Base-by-base conservation (phyloP, 2,797 vertebrate species). In the Chanos chanos region DNA sequence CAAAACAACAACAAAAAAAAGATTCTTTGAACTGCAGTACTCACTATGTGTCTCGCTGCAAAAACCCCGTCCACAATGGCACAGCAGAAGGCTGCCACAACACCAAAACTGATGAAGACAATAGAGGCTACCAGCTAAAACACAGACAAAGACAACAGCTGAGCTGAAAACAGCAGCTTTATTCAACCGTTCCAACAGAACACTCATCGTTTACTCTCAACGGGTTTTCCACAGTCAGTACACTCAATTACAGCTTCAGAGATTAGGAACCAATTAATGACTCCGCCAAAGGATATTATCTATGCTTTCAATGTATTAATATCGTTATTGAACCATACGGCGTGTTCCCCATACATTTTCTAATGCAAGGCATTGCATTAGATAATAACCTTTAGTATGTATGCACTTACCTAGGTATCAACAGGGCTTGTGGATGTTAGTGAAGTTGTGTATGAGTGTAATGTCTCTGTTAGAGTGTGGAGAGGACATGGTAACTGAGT, bases 21-120 rank as follows among this genome's bases (percentile, higher is more conserved):
- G 4, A 5, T 12, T n/a, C 3, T 36, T 13, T n/a, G 33, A 36
- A 36, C 36, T 36, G 43, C 15, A 19, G 59, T 87, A 95, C 96
- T 98, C 85, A 99, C 97, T 63, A 98, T 97, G 83, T 98, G 96
- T 80, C 95, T 93, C 45, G 97, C 93, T 66, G 95, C 96, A 86
- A 99, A 99, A 69, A 99, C 93, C 3, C 97, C 96, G 0, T 99
- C 96, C 1, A 99, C 97, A 50, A 99, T 97, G 61, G 97, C 96
- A 70, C 96, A 99, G 83, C 96, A 99, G 83, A 99, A 99, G 0
- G 97, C 94, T 0, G 97, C 95, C 61, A 98, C 94, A 82, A 97
- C 97, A 0, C 97, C 97, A 24, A 99, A 99, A 81, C 94, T 98
- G 90, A 99, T 99, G 85, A 99, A 99, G 78, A 99, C 94, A 1